Evolutionary conservation across 2,797 vertebrate genomes (phyloP).

Genomic region (Buceros bicornis): DNA sequence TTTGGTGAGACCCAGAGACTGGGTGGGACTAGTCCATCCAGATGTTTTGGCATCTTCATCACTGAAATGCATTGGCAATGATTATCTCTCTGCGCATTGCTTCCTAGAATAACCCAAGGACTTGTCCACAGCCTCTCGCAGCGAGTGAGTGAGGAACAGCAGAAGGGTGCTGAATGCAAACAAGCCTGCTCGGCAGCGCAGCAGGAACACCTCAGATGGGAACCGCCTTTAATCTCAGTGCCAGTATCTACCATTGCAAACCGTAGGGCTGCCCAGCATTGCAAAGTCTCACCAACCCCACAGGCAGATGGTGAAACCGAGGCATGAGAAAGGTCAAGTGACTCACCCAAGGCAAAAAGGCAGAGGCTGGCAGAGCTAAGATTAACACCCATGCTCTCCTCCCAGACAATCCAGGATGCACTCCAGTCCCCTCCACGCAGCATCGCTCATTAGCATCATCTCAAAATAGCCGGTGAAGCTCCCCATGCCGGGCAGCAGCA

Average conservation of each 20-base stretch:
- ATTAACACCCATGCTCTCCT: not conserved
- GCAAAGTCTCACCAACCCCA: not conserved
- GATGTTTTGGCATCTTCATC: conserved; percentile 30
- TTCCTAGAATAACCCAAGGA: not conserved
- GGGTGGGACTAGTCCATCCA: conserved; percentile 42
- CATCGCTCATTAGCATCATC: conserved; percentile 25
- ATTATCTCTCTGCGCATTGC: conserved; percentile 33
- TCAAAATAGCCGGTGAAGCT: not conserved
- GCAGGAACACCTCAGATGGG: not conserved
- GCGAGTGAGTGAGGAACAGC: fast-evolving
- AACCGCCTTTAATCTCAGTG: not conserved
- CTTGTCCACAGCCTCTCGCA: not conserved
- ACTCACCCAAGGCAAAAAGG: not conserved
- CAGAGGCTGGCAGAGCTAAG: not conserved
- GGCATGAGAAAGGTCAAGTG: not conserved
- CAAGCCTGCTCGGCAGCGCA: fast-evolving
- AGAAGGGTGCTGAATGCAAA: not conserved
- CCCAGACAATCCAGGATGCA: not conserved
- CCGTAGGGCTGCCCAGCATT: not conserved
- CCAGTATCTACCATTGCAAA: not conserved
- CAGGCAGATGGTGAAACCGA: not conserved
- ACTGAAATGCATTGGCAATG: not conserved
- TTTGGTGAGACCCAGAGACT: conserved; percentile 38
- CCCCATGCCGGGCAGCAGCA: not conserved
- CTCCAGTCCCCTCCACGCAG: not conserved